Percentiles rank a stretch among this genome's conserved stretches.
Evolutionary conservation across 2,888 invertebrate genomes (phyloP).

Genomic region (Caradrina clavipalpis): DNA sequence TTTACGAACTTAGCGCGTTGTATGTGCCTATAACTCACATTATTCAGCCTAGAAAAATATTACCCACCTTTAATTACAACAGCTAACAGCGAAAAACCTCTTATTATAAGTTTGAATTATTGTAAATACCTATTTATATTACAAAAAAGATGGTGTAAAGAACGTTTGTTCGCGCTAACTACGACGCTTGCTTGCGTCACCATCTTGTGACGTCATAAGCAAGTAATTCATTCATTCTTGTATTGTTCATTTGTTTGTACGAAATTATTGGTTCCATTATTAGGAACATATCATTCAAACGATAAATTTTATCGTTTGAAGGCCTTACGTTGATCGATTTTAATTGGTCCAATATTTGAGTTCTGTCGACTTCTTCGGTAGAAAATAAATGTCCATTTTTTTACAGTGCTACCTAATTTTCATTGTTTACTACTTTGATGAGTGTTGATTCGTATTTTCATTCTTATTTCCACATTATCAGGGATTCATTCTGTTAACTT

Average conservation of each 20-base stretch:
- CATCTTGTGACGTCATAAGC: conserved; percentile 50
- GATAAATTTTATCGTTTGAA: conserved; percentile 25
- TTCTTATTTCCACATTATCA: not conserved
- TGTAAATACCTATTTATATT: conserved; percentile 12
- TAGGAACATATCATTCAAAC: no score
- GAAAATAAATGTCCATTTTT: conserved; percentile 11
- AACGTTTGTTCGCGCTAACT: conserved; percentile 27
- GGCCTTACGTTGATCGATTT: conserved; percentile 23
- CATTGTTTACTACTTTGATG: not conserved
- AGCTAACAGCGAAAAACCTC: conserved; percentile 32
- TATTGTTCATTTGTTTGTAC: conserved; percentile 33
- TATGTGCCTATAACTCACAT: conserved; percentile 44
- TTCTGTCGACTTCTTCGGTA: conserved; percentile 13
- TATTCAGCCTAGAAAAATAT: conserved; percentile 51
- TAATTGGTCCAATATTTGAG: conserved; percentile 32
- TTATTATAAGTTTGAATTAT: conserved; percentile 51
- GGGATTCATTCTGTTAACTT: no score
- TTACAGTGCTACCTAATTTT: not conserved
- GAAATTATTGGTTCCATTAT: conserved; percentile 35
- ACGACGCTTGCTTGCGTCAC: conserved; percentile 50
- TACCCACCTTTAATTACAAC: conserved; percentile 45
- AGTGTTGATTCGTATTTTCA: not conserved
- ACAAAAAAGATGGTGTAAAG: conserved; percentile 18
- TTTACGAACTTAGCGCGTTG: conserved; percentile 32
- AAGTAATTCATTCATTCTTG: conserved; percentile 41